Conservation (phyloP, 2,888 invertebrate genomes). For the Agonopterix arenella region DNA sequence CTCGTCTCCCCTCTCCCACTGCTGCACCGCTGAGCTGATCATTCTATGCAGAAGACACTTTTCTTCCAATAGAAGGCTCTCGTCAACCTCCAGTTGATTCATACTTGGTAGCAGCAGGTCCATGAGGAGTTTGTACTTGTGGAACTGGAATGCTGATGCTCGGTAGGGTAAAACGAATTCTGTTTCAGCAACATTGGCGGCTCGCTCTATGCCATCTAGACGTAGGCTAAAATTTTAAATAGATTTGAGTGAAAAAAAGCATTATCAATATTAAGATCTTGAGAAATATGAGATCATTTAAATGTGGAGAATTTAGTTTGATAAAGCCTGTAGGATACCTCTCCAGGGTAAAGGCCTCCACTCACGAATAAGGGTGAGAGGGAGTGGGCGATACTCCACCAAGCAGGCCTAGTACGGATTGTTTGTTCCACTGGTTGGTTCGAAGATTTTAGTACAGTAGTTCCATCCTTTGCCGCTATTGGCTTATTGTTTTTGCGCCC, state of each 20-base stretch:
- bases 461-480: too few relatives aligned
- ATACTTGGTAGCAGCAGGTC: slow-evolving; percentile 76
- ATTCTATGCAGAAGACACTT: slow-evolving; percentile 72
- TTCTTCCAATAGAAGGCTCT: slow-evolving; percentile 57
- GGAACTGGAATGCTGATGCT: slow-evolving; percentile 76
- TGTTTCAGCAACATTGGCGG: slow-evolving; percentile 57
- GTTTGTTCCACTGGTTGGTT: too few relatives aligned
- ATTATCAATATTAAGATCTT: not conserved
- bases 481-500: too few relatives aligned
- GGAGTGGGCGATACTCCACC: too few relatives aligned
- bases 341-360: too few relatives aligned
- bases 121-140: slow-evolving; percentile 76
- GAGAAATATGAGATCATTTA: not conserved
- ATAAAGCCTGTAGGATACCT: not conserved
- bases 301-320: not conserved
- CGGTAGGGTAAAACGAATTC: slow-evolving; percentile 74
- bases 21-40: slow-evolving; percentile 76
- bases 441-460: too few relatives aligned
- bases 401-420: too few relatives aligned
- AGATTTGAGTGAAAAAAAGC: too few relatives aligned
- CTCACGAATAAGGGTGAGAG: too few relatives aligned
- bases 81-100: slow-evolving; percentile 47
- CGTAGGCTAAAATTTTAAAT: slow-evolving; percentile 63
- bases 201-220: slow-evolving; percentile 78
- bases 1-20: slow-evolving; percentile 79